Base-by-base conservation (phyloP, 2,888 invertebrate species). In the Lomographa bimaculata region DNA sequence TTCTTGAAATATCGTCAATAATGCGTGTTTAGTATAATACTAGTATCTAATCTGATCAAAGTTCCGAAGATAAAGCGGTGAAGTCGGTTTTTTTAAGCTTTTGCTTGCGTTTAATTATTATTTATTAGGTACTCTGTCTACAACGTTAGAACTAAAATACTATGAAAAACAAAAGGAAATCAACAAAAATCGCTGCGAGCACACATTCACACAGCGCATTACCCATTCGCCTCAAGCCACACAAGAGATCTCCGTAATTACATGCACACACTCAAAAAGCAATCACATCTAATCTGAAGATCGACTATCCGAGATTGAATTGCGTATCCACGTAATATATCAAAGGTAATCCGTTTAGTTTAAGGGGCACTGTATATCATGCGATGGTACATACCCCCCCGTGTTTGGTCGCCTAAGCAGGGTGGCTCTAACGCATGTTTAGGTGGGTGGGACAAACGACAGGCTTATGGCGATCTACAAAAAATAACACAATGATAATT, bases 321-420 rank as follows among this genome's bases (percentile, higher is more conserved):
- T 79, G 75, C 73, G 76, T 71, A 81, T 80, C 79, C 81, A 70
- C 71, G 82, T 83, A 84, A 86, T 87, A 86, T 84, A 86, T 87
- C 87, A 87, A 84, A 85, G 85, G 85, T 86, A 87, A 86, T 86
- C 87, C 86, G 82, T 82, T 87, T 86, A 86, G 84, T 84, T 84
- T 86, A 84, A 82, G 83, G 77, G 73, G 81, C 80, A 81, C 80
- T 82, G 80, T 87, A 81, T 84, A 85, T 86, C 85, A 87, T 85
- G 79, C 57, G 69, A 79, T 68, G 76, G 79, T 81, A 79, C 73
- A 78, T 74, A 76, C 65, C 68, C 75, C 71, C 41, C 40, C 33
- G 27, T 82, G 81, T 84, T 83, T 82, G 84, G 84, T 80, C 80
- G 82, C 63, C 86, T 84, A 83, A 83, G 79, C 84, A 74, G 80